Base-by-base conservation (phyloP, 2,113 vertebrate genomes). In the Octodon degus region DNA sequence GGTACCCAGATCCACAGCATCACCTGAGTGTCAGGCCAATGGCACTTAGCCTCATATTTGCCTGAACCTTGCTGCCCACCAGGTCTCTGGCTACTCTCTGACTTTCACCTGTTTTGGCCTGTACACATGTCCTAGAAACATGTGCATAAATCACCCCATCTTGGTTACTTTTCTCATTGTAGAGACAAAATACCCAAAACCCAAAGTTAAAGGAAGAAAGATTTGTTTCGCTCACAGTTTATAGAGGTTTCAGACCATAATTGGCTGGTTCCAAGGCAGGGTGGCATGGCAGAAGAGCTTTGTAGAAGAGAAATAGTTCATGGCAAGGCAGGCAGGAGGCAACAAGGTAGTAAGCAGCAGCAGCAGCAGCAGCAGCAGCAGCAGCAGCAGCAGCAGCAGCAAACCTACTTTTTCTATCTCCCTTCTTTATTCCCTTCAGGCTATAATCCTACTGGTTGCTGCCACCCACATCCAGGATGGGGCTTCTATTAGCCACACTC, bases 31-130 rank as follows among this genome's bases (percentile, higher is more conserved):
- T 62, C 70, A 53, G 47, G n/a, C 43, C 79, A 24, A 7, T 27
- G 13, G 72, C 58, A 13, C 0, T 0, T 58, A 79, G 40, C 20
- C 32, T 43, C 16, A 0, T 19, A 24, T 25, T 60, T 74, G 37
- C 62, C 11, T 17, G 34, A 0, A 16, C 3, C 30, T 20, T 27
- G 22, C 17, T 62, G 86, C 77, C 65, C 24, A 7, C 27, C 17
- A 55, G 70, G 50, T 24, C 34, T 40, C 72, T 62, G 74, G 76
- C 70, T 60, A 24, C 40, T n/a, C 37, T 74, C 70, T 74, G 70
- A 40, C 1, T 11, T 47, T 47, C 30, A 7, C 24, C 43, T 77
- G 74, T 25, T 47, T n/a, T 16, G 40, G 43, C 50, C 92, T 17
- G 5, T 1, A 7, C 11, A 53, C 27, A 32, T 24, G 34, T 87